phyloP scores from a whole-genome alignment of 2,113 vertebrate species.

The Thomomys bottae region DNA sequence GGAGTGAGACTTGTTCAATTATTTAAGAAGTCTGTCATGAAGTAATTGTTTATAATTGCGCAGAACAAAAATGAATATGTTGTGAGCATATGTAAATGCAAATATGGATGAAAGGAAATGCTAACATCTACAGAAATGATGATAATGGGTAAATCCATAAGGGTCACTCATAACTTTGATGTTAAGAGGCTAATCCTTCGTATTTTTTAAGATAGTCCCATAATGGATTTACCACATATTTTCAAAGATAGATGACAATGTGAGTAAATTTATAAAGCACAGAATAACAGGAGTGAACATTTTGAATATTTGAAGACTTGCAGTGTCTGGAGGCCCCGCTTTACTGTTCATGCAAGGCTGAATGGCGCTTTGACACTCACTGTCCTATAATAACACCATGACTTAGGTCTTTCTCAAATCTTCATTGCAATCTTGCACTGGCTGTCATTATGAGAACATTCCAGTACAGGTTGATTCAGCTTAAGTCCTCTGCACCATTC shows the following conservation, averaged over 20 bases:
- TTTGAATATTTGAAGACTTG: not conserved
- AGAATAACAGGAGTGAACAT: not conserved
- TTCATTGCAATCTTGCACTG: not conserved
- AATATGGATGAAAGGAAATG: conserved; percentile 44
- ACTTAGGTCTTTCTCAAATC: not conserved
- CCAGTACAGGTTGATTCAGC: fast-evolving
- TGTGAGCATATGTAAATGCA: conserved; percentile 30
- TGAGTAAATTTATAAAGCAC: not conserved
- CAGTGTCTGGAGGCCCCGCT: not conserved
- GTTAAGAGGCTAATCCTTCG: conserved; percentile 28
- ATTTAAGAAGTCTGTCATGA: conserved; percentile 22
- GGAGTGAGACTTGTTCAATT: not conserved
- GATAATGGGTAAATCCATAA: conserved; percentile 46
- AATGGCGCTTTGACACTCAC: not conserved
- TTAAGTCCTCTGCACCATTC: not conserved
- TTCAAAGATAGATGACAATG: not conserved
- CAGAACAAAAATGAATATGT: not conserved
- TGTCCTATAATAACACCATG: fast-evolving
- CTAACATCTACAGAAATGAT: conserved; percentile 23
- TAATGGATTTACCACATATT: not conserved
- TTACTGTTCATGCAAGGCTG: not conserved
- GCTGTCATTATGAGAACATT: fast-evolving
- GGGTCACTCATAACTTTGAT: conserved; percentile 13
- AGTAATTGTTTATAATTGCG: conserved; percentile 41
- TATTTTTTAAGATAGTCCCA: conserved; percentile 5